Evolutionary conservation across 2,888 invertebrate species (phyloP), one percentile per base, ranked within the genome.

Genomic region (Zygogramma bicolorata): DNA sequence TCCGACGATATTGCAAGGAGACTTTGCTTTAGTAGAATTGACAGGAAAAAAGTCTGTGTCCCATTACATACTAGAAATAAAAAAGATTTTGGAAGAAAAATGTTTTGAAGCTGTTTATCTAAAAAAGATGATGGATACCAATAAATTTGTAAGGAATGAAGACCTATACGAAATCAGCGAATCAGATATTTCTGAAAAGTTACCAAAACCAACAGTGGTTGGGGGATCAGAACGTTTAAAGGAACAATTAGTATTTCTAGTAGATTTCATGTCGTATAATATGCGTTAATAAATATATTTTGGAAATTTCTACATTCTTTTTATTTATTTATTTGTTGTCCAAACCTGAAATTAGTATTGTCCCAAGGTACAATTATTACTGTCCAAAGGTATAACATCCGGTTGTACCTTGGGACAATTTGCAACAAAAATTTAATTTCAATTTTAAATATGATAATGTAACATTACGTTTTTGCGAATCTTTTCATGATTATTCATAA

Each of bases 21-120:
- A 70, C 61, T 75, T 75, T 62, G 71, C 25, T 20, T 38, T 71
- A 59, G 62, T 75, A 25, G 73, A 75, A 65, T 65, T 73, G 46
- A 73, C 38, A 65, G 73, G 68, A 49, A 70, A 75, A 73, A 75
- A 68, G 66, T 70, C 63, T 61, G 68, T 75, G 68, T 57, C 46
- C 31, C 72, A 71, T 73, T 69, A 69, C 38, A 58, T 72, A 59
- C 46, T 20, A 27, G 63, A 63, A 69, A 53, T 69, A 38, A 63
- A 65, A 63, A 65, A 62, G 3, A 70, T 25, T 40, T 60, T 42
- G 22, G 49, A 60, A 34, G 60, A 68, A 25, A 34, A 15, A 46
- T 46, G 60, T 68, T 40, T 68, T 68, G 60, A 68, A 8, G 25
- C 42, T 60, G 29, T 60, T 40, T 60, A 68, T 60, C 22, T 60